Evolutionary conservation across 2,888 invertebrate species (phyloP), one percentile per base, ranked within the genome.

Genomic region (Gymnocheta viridis): DNA sequence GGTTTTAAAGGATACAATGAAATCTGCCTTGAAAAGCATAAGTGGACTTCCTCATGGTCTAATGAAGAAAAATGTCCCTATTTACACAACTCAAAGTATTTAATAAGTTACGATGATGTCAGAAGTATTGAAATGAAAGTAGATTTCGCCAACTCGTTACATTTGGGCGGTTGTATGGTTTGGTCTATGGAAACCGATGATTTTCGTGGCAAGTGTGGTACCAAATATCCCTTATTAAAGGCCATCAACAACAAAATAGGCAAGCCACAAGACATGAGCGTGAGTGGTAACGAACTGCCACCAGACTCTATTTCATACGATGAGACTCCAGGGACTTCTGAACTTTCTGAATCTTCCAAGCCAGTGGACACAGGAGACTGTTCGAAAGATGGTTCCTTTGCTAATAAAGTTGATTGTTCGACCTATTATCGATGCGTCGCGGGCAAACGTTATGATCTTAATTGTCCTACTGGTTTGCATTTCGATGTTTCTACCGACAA

Each of bases 71-170:
- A 41, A 29, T 62, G 41, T 4, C 77, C 84, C 1, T 67, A 41
- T 6, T 22, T 62, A 1, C 97, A 97, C 90, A 97, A 97, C 0
- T 94, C 96, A 4, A 95, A 97, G 91, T 97, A 98, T 91, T 98
- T 98, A 97, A 96, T 98, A 6, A 96, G 97, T 0, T 98, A 96
- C 88, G 98, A 98, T 89, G 97, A 98, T 88, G 94, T 95, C 72
- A 94, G 94, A 17, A 97, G 97, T 56, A 96, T 96, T 6, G 93
- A 93, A 88, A 93, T 94, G 89, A 98, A 98, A 93, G 95, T 96
- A 0, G 94, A 95, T 87, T 97, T 96, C 89, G 97, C 96, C 0
- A 95, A 95, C 54, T 95, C 96, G 74, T 95, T 96, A 84, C 94
- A 95, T 74, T 93, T 98, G 22, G 97, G 97, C 87, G 98, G 98